Base-by-base conservation (phyloP, 2,113 vertebrate genomes). In the Asarcornis scutulata region DNA sequence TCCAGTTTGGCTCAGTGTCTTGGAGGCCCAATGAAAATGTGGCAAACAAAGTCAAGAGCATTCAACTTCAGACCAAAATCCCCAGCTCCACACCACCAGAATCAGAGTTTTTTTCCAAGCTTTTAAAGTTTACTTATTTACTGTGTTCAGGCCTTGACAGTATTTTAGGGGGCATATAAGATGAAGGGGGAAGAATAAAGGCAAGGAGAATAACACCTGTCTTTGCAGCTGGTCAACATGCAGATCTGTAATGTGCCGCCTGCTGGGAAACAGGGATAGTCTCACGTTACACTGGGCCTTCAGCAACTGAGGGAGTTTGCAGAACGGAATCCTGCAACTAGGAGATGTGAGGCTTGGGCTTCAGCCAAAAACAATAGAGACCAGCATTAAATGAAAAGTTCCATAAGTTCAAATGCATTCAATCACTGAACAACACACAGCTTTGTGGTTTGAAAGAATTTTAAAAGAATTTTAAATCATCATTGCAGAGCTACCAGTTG, bases 291-390 rank as follows among this genome's bases (percentile, higher is more conserved):
- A 74, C 74, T 3, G 86, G 95, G 96, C 96, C 95, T 97, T 98
- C 84, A 88, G 95, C 91, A 95, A 88, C 92, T 91, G 67, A 93
- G 84, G 96, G 94, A 96, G 96, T 97, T 97, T 94, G 91, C 91
- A 97, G 97, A 98, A 98, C 97, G 95, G 97, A 98, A 98, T 98
- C 96, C 97, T 97, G 56, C 72, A 96, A 94, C 91, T 71, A 93
- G 86, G 96, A 98, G 97, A 98, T 98, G 98, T 98, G 94, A 98
- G 96, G 96, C 96, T 98, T 98, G 98, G 97, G 89, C 76, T 91
- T 79, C 34, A 83, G 98, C 98, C 98, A 98, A 98, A 96, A 98
- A 89, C 96, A 98, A 97, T 96, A 96, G 89, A 96, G 91, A 97
- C 92, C 76, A 83, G 89, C 95, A 97, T 95, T 96, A 96, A 97